Evolutionary conservation across 2,888 invertebrate species (phyloP).

Genomic region (Euproctis similis): DNA sequence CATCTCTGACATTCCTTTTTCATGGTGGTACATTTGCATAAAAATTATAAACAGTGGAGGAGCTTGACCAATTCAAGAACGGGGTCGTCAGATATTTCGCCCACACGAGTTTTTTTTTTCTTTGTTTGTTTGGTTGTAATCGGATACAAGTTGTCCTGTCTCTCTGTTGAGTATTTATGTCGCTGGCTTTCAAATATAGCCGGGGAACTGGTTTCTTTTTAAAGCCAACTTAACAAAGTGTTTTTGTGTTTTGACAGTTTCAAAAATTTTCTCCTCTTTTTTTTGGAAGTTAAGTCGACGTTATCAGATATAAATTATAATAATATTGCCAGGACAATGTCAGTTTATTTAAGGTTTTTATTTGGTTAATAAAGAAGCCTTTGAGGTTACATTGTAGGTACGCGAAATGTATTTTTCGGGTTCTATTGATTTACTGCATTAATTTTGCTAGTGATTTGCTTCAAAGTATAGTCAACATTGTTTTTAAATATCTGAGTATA

Average conservation of each 20-base stretch:
- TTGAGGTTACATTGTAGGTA: too few species aligned
- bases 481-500: too few species aligned
- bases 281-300: constrained; percentile 3
- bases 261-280: constrained; percentile 5
- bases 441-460: too few species aligned
- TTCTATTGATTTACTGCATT: too few species aligned
- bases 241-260: constrained; percentile 22
- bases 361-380: too few species aligned
- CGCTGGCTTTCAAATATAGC: constrained; percentile 31
- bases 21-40: constrained; percentile 38
- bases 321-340: too few species aligned
- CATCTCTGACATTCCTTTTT: too few species aligned
- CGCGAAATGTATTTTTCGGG: too few species aligned
- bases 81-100: constrained; percentile 29
- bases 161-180: constrained; percentile 32
- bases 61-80: constrained; percentile 31
- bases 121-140: constrained; percentile 33
- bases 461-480: too few species aligned
- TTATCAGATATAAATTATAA: too few species aligned
- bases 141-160: constrained; percentile 32
- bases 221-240: constrained; percentile 23
- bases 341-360: too few species aligned
- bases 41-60: constrained; percentile 38
- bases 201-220: constrained; percentile 15
- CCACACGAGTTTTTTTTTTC: constrained; percentile 24